These are phyloP conservation scores for Ennomos fuscantarius DNA, from an alignment of 2,888 invertebrate species.

Conservation along the genomic window DNA sequence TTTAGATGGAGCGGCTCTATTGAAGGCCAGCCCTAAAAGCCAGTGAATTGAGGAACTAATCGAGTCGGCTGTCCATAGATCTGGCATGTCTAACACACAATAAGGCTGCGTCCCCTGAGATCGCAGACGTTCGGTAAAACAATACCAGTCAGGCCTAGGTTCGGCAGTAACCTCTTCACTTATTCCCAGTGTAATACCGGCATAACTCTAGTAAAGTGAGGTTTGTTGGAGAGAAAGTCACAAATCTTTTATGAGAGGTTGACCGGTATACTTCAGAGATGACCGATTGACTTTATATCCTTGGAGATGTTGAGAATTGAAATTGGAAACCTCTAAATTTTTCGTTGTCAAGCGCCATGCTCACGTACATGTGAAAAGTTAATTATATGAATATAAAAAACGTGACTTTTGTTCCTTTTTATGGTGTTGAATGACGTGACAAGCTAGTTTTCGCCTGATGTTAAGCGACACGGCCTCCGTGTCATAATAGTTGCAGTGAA, in stretches of 20 bases:
- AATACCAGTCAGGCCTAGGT: conserved; percentile 45
- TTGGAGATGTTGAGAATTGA: too few relatives aligned
- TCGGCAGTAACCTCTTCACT: conserved; percentile 35
- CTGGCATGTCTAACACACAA: conserved; percentile 52
- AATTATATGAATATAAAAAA: too few relatives aligned
- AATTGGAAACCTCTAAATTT: too few relatives aligned
- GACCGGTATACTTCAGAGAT: background rate
- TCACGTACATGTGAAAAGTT: too few relatives aligned
- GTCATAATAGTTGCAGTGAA: too few relatives aligned
- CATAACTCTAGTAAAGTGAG: conserved; percentile 15
- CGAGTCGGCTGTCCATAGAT: conserved; percentile 47
- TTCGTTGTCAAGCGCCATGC: too few relatives aligned
- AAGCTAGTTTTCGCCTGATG: too few relatives aligned
- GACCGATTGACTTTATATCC: too few relatives aligned
- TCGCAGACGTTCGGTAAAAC: conserved; percentile 48
- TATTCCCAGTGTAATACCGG: conserved; percentile 20
- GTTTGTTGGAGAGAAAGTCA: conserved; percentile 1
- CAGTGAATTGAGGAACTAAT: conserved; percentile 51
- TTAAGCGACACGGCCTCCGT: too few relatives aligned
- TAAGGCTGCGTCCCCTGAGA: conserved; percentile 49
- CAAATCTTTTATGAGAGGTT: conserved; percentile 12
- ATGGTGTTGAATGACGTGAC: too few relatives aligned
- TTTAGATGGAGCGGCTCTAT: background rate
- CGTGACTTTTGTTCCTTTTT: too few relatives aligned
- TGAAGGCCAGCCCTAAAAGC: conserved; percentile 28